Base-by-base conservation (phyloP, 2,113 vertebrate species). In the Phalacrocorax carbo region DNA sequence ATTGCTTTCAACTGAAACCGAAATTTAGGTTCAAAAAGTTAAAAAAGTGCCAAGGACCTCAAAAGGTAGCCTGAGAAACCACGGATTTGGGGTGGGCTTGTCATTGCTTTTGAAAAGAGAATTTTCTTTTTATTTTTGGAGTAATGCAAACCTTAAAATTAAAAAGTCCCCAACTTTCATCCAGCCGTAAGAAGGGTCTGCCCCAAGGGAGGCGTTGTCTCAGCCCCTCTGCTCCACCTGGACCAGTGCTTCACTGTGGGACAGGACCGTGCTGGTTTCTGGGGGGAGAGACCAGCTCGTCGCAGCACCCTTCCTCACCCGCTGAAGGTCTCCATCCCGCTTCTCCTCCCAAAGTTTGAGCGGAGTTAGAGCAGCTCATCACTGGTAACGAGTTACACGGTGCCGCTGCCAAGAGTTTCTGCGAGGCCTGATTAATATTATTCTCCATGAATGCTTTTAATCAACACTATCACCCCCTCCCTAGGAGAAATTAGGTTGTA, bases 321-420 rank as follows among this genome's bases (percentile, higher is more conserved):
- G 3, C 6, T 10, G 5, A 49, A 14, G 18, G 11, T 27, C 18
- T 29, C 68, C 29, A 15, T 55, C 49, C 15, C 1, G 0, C 26
- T 72, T 26, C 68, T 73, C 30, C 49, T 27, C 36, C 46, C 27
- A 2, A 10, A 70, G 8, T 58, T 29, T 38, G 54, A 64, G 13
- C 2, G 1, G 49, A 65, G 34, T 48, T 23, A 15, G 55, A 22
- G 46, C 46, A 48, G 40, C 79, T 73, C 82, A 42, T n/a, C 48
- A 23, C 54, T 4, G 42, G 55, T 32, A 65, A n/a, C 4, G 16
- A 72, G 55, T 57, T 68, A 62, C 60, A 26, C 4, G 6, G 78
- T 3, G 3, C 27, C 0, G 1, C 54, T 80, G 79, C 69, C 30
- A 64, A 86, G 62, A 2, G 15, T 58, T 78, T 32, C 30, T 46